Evolutionary conservation across 2,888 invertebrate genomes (phyloP).

Genomic region (Brachyopa scutellaris): DNA sequence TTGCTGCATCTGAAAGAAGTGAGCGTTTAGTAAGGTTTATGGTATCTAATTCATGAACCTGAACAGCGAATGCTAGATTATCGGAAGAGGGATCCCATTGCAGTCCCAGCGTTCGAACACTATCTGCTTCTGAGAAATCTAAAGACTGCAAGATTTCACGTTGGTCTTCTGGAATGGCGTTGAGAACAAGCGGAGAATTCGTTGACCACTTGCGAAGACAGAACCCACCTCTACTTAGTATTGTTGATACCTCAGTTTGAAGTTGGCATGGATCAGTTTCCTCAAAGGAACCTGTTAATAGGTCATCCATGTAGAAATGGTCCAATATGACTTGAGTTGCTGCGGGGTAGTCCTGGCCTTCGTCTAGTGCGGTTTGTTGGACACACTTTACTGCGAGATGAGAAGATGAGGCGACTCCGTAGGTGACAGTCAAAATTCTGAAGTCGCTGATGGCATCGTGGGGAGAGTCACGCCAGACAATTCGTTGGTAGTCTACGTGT

Average conservation of each 20-base stretch:
- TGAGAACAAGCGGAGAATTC: constrained; percentile 19
- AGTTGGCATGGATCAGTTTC: background rate
- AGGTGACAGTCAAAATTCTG: too few species aligned
- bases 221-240: background rate
- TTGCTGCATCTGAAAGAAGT: constrained; percentile 15
- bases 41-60: background rate
- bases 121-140: constrained; percentile 3
- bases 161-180: constrained; percentile 18
- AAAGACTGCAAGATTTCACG: constrained; percentile 5
- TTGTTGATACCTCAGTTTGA: background rate
- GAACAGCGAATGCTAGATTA: background rate
- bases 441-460: too few species aligned
- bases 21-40: constrained; percentile 23
- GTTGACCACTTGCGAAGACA: constrained; percentile 6
- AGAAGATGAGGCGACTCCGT: constrained; percentile 56
- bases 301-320: constrained; percentile 52
- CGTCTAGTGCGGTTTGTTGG: constrained; percentile 40
- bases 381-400: constrained; percentile 46
- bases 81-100: constrained; percentile 11
- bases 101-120: constrained; percentile 16
- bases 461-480: too few species aligned
- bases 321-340: constrained; percentile 3
- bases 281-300: constrained; percentile 3
- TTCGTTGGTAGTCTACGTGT: too few species aligned
- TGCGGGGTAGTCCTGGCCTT: background rate